phyloP scores from a whole-genome alignment of 2,888 invertebrate species.

The Siphonodentalium dalli region DNA sequence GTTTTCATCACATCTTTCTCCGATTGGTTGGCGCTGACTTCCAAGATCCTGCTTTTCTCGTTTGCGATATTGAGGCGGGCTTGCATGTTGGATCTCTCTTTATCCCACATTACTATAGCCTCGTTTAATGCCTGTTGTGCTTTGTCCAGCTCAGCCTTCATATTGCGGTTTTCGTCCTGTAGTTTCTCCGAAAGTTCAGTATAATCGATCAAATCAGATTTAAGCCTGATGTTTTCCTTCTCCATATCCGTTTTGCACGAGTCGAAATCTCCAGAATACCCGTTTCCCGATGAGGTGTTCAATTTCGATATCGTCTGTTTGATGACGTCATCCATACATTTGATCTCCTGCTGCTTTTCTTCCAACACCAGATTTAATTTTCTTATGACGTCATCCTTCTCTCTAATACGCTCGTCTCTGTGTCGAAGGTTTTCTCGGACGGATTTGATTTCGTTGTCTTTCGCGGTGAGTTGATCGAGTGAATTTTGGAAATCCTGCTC shows the following conservation, averaged over 20 bases:
- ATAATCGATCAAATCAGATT: slow-evolving; percentile 39
- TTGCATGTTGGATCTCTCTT: slow-evolving; percentile 41
- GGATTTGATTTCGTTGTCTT: slow-evolving; percentile 45
- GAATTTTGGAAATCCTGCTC: slow-evolving; percentile 43
- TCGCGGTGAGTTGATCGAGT: slow-evolving; percentile 48
- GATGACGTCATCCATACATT: slow-evolving; percentile 38
- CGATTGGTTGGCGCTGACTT: slow-evolving; percentile 33
- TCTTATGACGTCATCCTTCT: slow-evolving; percentile 56
- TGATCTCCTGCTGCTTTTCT: slow-evolving; percentile 49
- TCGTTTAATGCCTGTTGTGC: slow-evolving; percentile 42
- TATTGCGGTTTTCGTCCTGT: slow-evolving; percentile 38
- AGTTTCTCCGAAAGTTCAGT: slow-evolving; percentile 46
- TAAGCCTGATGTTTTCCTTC: slow-evolving; percentile 43
- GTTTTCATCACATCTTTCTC: slow-evolving; percentile 40
- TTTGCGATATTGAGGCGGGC: slow-evolving; percentile 32
- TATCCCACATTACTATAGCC: slow-evolving; percentile 44
- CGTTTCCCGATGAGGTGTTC: slow-evolving; percentile 24
- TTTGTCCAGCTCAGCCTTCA: slow-evolving; percentile 44
- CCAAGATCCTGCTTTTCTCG: slow-evolving; percentile 45
- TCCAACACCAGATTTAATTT: slow-evolving; percentile 44
- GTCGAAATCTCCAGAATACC: slow-evolving; percentile 17
- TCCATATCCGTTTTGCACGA: slow-evolving; percentile 41
- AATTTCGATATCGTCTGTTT: slow-evolving; percentile 39
- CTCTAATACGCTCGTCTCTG: slow-evolving; percentile 55
- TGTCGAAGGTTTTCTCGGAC: slow-evolving; percentile 46